Conservation (phyloP, 2,113 vertebrate genomes). For the Rhagologus leucostigma region DNA sequence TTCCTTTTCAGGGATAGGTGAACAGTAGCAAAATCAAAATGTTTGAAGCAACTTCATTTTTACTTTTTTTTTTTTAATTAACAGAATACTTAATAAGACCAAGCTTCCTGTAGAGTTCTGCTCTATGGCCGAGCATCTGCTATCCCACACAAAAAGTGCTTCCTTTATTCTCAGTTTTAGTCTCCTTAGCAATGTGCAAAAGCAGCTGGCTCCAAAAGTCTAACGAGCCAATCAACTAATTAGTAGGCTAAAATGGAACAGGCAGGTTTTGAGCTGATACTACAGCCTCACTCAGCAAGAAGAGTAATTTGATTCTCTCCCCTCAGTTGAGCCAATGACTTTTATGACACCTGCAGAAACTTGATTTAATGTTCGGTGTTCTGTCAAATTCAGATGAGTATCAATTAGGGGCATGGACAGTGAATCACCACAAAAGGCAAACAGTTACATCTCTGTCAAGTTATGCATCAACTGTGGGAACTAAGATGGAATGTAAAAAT, state of each 20-base stretch:
- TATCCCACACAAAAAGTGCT: neutral
- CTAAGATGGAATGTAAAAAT: neutral
- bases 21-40: neutral
- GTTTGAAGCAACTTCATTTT: neutral
- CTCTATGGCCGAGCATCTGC: neutral
- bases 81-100: neutral
- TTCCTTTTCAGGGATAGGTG: neutral
- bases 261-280: neutral
- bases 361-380: neutral
- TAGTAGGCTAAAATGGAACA: neutral
- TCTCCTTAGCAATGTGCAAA: neutral
- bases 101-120: neutral
- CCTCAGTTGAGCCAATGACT: neutral
- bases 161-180: neutral
- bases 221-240: accelerated
- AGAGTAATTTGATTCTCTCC: neutral
- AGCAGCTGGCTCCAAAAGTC: neutral
- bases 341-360: neutral
- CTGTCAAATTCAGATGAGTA: neutral
- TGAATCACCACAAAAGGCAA: neutral
- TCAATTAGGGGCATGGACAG: neutral
- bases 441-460: neutral
- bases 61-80: neutral
- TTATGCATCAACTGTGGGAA: neutral
- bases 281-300: neutral